A percentile compares a stretch with the other conserved stretches of the same genome.
Evolutionary conservation across 2,888 invertebrate genomes (phyloP).

Genomic region (Cacoxenus indagator): DNA sequence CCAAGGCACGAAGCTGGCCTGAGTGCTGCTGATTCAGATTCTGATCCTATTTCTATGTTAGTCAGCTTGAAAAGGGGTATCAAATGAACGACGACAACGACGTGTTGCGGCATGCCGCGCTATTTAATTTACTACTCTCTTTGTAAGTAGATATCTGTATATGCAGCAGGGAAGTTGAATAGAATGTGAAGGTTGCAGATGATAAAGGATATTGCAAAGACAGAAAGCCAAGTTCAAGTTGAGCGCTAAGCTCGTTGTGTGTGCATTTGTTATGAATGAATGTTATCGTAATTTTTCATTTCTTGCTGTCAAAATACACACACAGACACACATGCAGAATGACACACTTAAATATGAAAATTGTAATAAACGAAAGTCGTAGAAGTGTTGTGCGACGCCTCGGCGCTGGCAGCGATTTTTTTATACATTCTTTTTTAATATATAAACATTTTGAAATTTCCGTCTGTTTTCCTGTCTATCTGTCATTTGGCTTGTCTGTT

Average conservation of each 20-base stretch:
- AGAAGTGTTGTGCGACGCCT: conserved; percentile 6
- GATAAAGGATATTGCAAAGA: no score
- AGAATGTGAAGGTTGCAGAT: conserved; percentile 1
- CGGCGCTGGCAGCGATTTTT: conserved; percentile 47
- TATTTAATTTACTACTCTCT: conserved; percentile 54
- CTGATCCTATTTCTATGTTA: no score
- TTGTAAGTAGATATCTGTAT: neutral
- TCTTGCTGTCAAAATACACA: neutral
- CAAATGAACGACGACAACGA: conserved; percentile 18
- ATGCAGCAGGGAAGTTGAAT: no score
- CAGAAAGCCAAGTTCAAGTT: neutral
- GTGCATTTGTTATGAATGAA: conserved; percentile 5
- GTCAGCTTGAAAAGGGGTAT: neutral
- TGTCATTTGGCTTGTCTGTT: neutral
- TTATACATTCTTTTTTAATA: no score
- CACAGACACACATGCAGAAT: neutral
- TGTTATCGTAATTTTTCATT: conserved; percentile 19
- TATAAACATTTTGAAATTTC: conserved; percentile 31
- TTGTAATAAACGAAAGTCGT: conserved; percentile 8
- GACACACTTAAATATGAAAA: neutral
- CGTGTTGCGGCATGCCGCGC: conserved; percentile 59
- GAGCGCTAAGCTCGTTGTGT: neutral
- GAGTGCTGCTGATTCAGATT: no score
- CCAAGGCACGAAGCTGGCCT: no score
- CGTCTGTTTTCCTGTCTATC: conserved; percentile 11